Conservation (phyloP, 2,113 vertebrate genomes). For the Nothobranchius furzeri region DNA sequence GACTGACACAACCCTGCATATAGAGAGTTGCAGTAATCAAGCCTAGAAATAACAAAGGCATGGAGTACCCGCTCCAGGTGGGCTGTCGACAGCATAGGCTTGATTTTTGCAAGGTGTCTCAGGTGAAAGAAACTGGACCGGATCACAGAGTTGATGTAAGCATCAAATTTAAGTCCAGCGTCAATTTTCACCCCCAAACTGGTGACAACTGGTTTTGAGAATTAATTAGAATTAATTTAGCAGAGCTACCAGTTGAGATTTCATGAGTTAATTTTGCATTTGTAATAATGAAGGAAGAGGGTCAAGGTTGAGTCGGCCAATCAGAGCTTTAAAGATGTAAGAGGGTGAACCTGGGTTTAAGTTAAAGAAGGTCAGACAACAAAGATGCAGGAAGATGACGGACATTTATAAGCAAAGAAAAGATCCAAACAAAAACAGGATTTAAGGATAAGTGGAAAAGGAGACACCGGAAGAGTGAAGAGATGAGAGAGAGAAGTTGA, state of each 20-base stretch:
- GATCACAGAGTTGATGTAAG: no score
- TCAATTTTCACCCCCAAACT: no score
- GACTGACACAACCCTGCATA: no score
- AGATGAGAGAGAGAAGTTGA: constrained; percentile 21
- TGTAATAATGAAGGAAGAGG: neutral
- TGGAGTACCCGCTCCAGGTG: no score
- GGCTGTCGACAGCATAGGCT: no score
- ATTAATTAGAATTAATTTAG: no score
- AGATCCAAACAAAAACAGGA: constrained; percentile 17
- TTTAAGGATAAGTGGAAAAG: constrained; percentile 4
- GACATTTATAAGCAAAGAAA: neutral
- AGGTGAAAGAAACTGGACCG: no score
- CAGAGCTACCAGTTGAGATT: neutral
- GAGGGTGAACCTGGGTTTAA: constrained; percentile 22
- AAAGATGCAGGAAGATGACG: constrained; percentile 15
- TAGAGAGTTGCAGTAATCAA: no score
- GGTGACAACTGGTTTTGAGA: no score
- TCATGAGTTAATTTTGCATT: neutral
- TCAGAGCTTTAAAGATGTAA: constrained; percentile 16
- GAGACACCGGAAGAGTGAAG: neutral
- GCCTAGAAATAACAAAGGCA: no score
- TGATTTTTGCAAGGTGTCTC: no score
- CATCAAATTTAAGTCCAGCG: no score
- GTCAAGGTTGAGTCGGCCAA: constrained; percentile 29
- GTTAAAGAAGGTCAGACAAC: constrained; percentile 9